Evolutionary conservation across 2,797 vertebrate species (phyloP), one percentile per base, ranked within the genome.

Genomic region (Enteromius unitaeniatus): DNA sequence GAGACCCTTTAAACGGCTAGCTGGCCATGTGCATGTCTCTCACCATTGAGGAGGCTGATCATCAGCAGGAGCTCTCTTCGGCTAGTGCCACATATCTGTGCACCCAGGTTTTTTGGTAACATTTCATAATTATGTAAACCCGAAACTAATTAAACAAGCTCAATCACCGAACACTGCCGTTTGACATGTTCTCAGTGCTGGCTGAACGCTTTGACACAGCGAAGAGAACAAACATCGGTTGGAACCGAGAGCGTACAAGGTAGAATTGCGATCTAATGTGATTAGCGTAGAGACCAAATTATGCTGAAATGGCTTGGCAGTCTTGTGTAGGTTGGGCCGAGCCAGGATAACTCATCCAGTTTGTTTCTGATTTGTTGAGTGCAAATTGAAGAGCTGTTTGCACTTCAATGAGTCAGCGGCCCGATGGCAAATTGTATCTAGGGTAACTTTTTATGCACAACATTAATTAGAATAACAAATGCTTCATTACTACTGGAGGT

Each of bases 1-100:
- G 90, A 88, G 91, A 88, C 83, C 79, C 84, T 87, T 83, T 69
- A 87, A 67, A 86, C 80, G 88, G 86, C 75, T 78, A 82, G 53
- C 80, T 58, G 68, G 86, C 83, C 86, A 72, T 47, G 26, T 70
- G 68, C 69, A 75, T 70, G 79, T 64, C 47, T 84, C 86, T 86
- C 85, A 78, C 67, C 84, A 89, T 90, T 88, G 86, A 60, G 78
- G 60, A 74, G 86, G 74, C 82, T 51, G 45, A 81, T 37, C 85
- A 73, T 58, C 65, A 60, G 55, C 84, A 87, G 15, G 40, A 49
- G 60, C 49, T 62, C 67, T 47, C 28, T 40, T 9, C 55, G 58
- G 84, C 68, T 67, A 79, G 72, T 70, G 47, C 64, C 79, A 31
- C 31, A 62, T 40, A 80, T 67, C 51, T 37, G 74, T 17, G n/a